A percentile compares a stretch with the other conserved stretches of the same genome.
phyloP scores from a whole-genome alignment of 2,888 invertebrate species.

The Polyploca ridens region DNA sequence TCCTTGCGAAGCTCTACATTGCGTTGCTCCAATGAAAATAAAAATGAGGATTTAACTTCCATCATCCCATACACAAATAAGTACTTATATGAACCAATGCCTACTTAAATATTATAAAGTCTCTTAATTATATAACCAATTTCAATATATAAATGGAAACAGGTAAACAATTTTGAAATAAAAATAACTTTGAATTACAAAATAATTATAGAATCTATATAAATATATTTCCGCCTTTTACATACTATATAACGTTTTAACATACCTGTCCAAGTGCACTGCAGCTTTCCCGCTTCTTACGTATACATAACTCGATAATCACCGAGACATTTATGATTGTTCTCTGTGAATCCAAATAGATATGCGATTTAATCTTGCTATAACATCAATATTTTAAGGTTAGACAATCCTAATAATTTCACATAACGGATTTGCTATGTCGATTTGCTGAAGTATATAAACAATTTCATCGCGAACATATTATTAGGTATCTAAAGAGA shows the following conservation, averaged over 20 bases:
- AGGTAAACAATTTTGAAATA: no score
- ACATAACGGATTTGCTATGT: neutral
- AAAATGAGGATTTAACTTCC: no score
- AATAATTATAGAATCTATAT: no score
- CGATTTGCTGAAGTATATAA: neutral
- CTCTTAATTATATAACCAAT: no score
- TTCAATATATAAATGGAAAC: no score
- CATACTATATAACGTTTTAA: no score
- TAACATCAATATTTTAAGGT: neutral
- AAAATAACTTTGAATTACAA: no score
- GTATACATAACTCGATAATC: neutral
- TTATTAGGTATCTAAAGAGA: neutral
- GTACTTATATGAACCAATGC: neutral
- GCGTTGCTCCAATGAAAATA: neutral
- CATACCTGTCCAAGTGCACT: no score
- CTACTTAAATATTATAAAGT: no score
- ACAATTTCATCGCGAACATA: neutral
- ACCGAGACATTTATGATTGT: constrained; percentile 8
- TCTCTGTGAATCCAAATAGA: neutral
- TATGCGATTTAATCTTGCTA: neutral
- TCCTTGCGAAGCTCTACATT: neutral
- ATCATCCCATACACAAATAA: neutral
- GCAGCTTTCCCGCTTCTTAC: no score
- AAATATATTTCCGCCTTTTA: no score
- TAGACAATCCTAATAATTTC: neutral